phyloP scores from a whole-genome alignment of 2,797 vertebrate genomes.

The Ara ararauna region DNA sequence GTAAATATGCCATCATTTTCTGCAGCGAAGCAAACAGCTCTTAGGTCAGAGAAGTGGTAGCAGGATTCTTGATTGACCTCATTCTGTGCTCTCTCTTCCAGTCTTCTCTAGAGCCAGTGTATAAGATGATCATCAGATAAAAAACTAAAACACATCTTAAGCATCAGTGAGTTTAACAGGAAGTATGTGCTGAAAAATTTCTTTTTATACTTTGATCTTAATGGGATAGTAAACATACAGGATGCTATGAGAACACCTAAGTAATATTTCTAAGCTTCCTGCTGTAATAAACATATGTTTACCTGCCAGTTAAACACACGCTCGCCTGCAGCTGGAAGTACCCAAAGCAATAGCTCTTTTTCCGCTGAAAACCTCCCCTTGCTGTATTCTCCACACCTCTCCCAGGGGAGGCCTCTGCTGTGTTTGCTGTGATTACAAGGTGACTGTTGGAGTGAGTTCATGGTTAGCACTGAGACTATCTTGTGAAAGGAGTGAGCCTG shows the following conservation, averaged over 20 bases:
- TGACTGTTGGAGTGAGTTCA: not conserved
- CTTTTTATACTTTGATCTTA: not conserved
- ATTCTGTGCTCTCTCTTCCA: not conserved
- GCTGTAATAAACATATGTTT: not conserved
- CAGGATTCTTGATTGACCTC: not conserved
- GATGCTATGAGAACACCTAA: not conserved
- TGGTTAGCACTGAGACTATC: not conserved
- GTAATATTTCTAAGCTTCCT: not conserved
- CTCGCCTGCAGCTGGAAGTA: not conserved
- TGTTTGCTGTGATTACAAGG: not conserved
- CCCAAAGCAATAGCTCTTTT: not conserved
- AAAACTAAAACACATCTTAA: not conserved
- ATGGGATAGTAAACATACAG: not conserved
- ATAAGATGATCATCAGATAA: not conserved
- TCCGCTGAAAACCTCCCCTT: not conserved
- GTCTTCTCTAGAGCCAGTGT: not conserved
- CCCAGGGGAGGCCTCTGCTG: not conserved
- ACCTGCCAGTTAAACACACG: not conserved
- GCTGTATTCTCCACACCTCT: not conserved
- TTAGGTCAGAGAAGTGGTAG: not conserved
- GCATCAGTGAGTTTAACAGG: not conserved
- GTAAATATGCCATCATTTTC: not conserved
- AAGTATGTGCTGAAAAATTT: slow-evolving; percentile 8
- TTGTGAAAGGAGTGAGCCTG: not conserved
- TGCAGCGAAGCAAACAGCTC: not conserved